Percentiles rank a stretch among this genome's conserved stretches.
Conservation (phyloP, 2,888 invertebrate species). For the Melanostoma mellinum region DNA sequence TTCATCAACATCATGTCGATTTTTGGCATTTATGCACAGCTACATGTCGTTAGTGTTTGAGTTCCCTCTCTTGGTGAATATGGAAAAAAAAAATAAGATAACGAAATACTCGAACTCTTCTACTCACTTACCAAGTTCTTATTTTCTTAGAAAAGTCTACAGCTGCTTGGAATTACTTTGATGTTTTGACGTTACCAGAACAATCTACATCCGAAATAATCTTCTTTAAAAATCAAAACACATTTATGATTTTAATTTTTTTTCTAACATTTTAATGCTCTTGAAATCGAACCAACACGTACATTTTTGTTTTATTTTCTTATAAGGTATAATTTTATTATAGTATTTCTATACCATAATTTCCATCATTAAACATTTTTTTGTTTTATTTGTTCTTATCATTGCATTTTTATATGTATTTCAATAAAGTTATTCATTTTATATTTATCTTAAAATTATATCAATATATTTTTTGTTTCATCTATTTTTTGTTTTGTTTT, state of each 20-base stretch:
- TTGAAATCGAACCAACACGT: conserved; percentile 78
- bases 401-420: conserved; percentile 71
- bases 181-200: too few species aligned
- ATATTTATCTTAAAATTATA: conserved; percentile 68
- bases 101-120: too few species aligned
- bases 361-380: conserved; percentile 71
- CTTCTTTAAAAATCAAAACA: conserved; percentile 13
- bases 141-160: too few species aligned
- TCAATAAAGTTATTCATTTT: conserved; percentile 70
- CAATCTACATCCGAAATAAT: too few species aligned
- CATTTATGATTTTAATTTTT: conserved; percentile 68
- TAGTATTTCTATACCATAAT: conserved; percentile 75
- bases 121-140: too few species aligned
- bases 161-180: too few species aligned
- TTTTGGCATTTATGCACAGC: too few species aligned
- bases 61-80: too few species aligned
- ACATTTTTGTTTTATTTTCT: conserved; percentile 75
- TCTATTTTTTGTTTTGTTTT: conserved; percentile 57
- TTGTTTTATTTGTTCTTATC: conserved; percentile 64
- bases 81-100: too few species aligned
- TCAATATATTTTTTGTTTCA: conserved; percentile 68
- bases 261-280: conserved; percentile 78
- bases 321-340: conserved; percentile 75
- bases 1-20: too few species aligned
- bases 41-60: too few species aligned